Percentiles rank a stretch among this genome's conserved stretches.
Conservation (phyloP, 2,888 invertebrate genomes). For the Pyrochroa serraticornis region DNA sequence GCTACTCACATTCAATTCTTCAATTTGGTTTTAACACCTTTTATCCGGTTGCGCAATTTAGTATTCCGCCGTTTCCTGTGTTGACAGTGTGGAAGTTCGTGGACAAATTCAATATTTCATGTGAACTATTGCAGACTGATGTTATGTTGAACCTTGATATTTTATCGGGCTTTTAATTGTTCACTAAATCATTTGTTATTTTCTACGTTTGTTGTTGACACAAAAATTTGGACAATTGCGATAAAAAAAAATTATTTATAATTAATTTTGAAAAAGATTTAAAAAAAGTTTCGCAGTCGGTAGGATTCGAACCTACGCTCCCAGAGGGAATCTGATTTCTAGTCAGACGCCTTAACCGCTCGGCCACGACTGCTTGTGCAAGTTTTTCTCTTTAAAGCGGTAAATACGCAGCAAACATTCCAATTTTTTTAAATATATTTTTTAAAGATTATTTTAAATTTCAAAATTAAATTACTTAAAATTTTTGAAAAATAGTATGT, state of each 20-base stretch:
- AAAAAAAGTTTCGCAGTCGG: constrained; percentile 66
- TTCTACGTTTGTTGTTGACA: too few species aligned
- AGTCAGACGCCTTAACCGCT: constrained; percentile 90
- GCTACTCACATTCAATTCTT: neutral
- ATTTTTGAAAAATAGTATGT: too few species aligned
- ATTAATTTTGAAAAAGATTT: neutral
- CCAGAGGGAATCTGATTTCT: constrained; percentile 90
- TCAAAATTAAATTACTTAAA: too few species aligned
- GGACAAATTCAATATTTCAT: too few species aligned
- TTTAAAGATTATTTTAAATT: too few species aligned
- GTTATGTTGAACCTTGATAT: too few species aligned
- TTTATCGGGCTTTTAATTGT: neutral
- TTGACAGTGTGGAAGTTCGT: constrained; percentile 10
- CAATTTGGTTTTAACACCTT: too few species aligned
- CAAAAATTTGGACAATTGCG: too few species aligned
- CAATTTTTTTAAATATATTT: too few species aligned
- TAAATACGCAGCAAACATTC: too few species aligned
- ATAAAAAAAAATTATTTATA: neutral
- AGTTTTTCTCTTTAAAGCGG: too few species aligned
- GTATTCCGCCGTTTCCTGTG: constrained; percentile 9
- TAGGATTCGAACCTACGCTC: constrained; percentile 91
- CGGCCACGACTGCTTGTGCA: constrained; percentile 80
- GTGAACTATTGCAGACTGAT: too few species aligned
- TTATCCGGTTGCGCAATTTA: neutral
- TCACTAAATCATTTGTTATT: neutral